Conservation (phyloP, 2,797 vertebrate species). For the Micromesistius poutassou region DNA sequence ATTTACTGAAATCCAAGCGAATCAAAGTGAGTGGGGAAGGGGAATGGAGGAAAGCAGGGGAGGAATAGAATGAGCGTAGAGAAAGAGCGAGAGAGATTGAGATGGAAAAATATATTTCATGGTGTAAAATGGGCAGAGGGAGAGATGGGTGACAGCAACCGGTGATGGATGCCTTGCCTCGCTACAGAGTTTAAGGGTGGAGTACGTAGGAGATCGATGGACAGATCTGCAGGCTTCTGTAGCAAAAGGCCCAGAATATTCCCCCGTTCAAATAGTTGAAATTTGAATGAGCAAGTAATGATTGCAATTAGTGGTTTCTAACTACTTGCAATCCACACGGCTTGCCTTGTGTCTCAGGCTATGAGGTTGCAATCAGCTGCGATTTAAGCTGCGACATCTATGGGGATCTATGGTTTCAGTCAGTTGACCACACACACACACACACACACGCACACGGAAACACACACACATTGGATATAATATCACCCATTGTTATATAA, state of each 20-base stretch:
- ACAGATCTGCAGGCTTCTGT: neutral
- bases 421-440: constrained; percentile 54
- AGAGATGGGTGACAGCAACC: neutral
- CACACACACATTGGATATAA: neutral
- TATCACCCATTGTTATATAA: neutral
- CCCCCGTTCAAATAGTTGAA: neutral
- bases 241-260: neutral
- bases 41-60: neutral
- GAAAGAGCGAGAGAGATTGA: neutral
- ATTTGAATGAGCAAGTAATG: neutral
- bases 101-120: neutral
- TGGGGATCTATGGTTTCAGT: constrained; percentile 40
- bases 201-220: neutral
- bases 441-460: constrained; percentile 23
- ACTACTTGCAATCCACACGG: constrained; percentile 16
- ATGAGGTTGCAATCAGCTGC: constrained; percentile 38
- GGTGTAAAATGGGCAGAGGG: neutral
- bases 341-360: constrained; percentile 12
- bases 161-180: neutral
- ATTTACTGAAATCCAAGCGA: neutral
- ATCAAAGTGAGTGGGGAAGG: neutral
- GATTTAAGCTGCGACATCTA: constrained; percentile 42
- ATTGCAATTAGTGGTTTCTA: neutral
- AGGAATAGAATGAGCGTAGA: neutral
- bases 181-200: neutral